Evolutionary conservation across 2,888 invertebrate species (phyloP), one percentile per base, ranked within the genome.

Genomic region (Nymphalis c-album): DNA sequence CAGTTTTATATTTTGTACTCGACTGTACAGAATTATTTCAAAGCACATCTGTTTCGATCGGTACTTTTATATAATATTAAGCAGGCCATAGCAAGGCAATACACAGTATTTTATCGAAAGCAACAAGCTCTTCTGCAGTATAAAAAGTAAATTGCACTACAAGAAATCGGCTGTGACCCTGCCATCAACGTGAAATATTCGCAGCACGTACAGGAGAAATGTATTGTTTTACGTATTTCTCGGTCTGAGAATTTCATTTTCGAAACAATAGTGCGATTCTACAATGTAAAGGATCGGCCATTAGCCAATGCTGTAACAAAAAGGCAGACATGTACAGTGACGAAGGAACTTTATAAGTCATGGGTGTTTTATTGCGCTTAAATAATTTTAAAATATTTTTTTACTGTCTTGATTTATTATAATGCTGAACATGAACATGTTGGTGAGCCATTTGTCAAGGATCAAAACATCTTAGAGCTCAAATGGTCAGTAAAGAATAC

Each of bases 111-210:
- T 67, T 58, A 62, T 58, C 58, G 40, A 18, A 62, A 66, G 61
- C 58, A 50, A 59, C 55, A 51, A 50, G 40, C 35, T n/a, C 26
- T 26, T n/a, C 40, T 53, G 40, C 13, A 17, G n/a, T 45, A 62
- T 45, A 45, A 62, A 62, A 62, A 62, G 51, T 40, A 62, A 62
- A 62, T 62, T 62, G 53, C 62, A 62, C 20, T 60, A 48, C 51
- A 64, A 47, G 63, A 48, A 63, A 64, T 68, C 60, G 67, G 67
- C 59, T 60, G 63, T 46, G 67, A 35, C 68, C 68, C 51, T 35
- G 57, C 63, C 62, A 45, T 67, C 61, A 62, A 58, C 68, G 31
- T 68, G 55, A 70, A 68, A 59, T 55, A 68, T 70, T 70, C 70
- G 45, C 40, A n/a, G 58, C 70, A 64, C 70, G 70, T 68, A 51